Percentiles rank a stretch among this genome's conserved stretches.
Evolutionary conservation across 2,797 vertebrate species (phyloP).

Genomic region (Sphenopsis melanotis): DNA sequence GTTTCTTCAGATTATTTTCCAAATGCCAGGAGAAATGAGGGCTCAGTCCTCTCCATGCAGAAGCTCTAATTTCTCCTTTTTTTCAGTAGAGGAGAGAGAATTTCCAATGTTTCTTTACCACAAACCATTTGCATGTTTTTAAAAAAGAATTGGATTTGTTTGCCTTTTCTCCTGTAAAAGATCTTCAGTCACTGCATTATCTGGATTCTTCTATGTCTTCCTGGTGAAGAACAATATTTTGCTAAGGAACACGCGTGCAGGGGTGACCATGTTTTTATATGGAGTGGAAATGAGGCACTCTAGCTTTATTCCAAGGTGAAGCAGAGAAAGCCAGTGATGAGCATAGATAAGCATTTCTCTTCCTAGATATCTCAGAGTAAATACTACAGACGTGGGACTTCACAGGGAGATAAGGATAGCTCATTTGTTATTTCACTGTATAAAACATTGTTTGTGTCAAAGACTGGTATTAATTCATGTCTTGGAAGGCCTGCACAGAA

Average conservation of each 20-base stretch:
- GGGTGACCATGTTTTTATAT: neutral
- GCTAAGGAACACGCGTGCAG: rapidly evolving
- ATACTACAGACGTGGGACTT: neutral
- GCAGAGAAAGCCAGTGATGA: neutral
- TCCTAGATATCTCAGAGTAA: neutral
- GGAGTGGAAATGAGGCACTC: neutral
- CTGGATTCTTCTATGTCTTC: neutral
- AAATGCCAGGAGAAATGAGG: neutral
- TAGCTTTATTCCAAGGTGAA: conserved; percentile 7
- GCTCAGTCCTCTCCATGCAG: neutral
- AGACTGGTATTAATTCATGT: conserved; percentile 33
- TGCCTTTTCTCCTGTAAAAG: neutral
- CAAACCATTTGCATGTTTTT: neutral
- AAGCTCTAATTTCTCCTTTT: neutral
- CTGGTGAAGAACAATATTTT: neutral
- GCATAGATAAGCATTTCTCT: neutral
- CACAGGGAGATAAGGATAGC: neutral
- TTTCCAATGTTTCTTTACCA: neutral
- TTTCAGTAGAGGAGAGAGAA: neutral
- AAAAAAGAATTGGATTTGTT: neutral
- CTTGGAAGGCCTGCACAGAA: neutral
- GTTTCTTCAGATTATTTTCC: neutral
- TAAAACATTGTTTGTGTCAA: conserved; percentile 18
- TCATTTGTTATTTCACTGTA: conserved; percentile 11
- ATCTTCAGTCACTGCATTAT: neutral